Conservation (phyloP, 2,888 invertebrate species). For the Bombylius major region DNA sequence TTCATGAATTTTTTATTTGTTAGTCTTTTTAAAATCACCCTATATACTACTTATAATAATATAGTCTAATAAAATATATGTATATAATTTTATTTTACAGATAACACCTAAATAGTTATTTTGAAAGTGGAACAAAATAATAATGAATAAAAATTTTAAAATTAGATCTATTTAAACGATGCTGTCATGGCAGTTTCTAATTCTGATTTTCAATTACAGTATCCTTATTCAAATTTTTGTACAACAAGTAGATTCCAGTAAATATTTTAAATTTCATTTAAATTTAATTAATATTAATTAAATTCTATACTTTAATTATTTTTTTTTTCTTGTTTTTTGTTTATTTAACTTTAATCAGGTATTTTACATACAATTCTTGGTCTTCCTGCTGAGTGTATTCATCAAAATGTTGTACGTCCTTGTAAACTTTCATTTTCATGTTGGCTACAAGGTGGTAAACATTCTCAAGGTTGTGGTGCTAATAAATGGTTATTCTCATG, state of each 20-base stretch:
- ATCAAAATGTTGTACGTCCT: conserved; percentile 45
- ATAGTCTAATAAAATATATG: too few relatives aligned
- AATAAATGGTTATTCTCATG: conserved; percentile 60
- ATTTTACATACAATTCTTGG: conserved; percentile 33
- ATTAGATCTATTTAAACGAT: conserved; percentile 15
- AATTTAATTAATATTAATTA: not conserved
- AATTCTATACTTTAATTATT: not conserved
- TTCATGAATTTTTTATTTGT: too few relatives aligned
- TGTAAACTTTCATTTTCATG: conserved; percentile 61
- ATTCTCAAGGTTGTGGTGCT: conserved; percentile 52
- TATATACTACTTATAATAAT: too few relatives aligned
- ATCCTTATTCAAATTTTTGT: not conserved
- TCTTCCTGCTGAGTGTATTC: conserved; percentile 33
- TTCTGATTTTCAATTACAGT: conserved; percentile 6
- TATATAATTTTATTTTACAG: too few relatives aligned
- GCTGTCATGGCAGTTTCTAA: conserved; percentile 19
- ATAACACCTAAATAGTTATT: not conserved
- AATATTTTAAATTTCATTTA: not conserved
- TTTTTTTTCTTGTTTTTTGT: not conserved
- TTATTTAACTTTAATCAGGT: conserved; percentile 19
- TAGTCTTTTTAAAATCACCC: too few relatives aligned
- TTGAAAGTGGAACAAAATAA: conserved; percentile 4
- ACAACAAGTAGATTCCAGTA: not conserved
- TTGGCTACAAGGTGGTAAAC: conserved; percentile 60
- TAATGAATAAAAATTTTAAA: conserved; percentile 1